Evolutionary conservation across 2,113 vertebrate genomes (phyloP).

Genomic region (Hypocryptadius cinnamomeus): DNA sequence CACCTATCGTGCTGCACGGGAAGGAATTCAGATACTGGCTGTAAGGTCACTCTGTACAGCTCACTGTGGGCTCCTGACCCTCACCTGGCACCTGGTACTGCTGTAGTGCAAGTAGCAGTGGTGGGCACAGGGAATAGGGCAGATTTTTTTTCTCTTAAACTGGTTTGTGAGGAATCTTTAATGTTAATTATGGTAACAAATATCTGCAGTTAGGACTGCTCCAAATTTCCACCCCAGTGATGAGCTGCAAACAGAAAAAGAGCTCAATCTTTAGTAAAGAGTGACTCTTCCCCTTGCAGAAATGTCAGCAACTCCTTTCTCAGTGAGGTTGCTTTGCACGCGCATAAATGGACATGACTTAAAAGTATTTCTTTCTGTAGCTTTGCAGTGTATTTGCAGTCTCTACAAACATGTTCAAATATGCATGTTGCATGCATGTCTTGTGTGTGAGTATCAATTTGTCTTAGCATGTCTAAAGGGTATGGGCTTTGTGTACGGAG

Average conservation of each 20-base stretch:
- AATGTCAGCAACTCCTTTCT: not conserved
- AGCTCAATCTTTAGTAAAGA: not conserved
- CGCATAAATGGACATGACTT: not conserved
- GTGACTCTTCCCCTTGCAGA: not conserved
- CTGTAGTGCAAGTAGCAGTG: not conserved
- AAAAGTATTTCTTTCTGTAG: not conserved
- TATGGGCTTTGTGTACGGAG: not conserved
- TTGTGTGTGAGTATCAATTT: not conserved
- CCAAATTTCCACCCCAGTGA: not conserved
- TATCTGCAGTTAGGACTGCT: not conserved
- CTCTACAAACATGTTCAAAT: not conserved
- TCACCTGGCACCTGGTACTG: not conserved
- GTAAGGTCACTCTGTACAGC: not conserved
- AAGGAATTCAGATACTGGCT: not conserved
- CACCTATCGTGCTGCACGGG: fast-evolving
- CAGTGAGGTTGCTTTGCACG: not conserved
- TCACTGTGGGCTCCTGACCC: not conserved
- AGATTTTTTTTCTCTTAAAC: not conserved
- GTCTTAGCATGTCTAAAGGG: not conserved
- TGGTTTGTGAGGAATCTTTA: not conserved
- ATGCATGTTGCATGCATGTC: not conserved
- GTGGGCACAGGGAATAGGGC: not conserved
- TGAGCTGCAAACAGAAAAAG: not conserved
- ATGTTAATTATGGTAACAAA: not conserved
- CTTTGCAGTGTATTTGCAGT: not conserved